Percentiles rank a stretch among this genome's conserved stretches.
Conservation (phyloP, 2,888 invertebrate species). For the Cosmorhoe ocellata region DNA sequence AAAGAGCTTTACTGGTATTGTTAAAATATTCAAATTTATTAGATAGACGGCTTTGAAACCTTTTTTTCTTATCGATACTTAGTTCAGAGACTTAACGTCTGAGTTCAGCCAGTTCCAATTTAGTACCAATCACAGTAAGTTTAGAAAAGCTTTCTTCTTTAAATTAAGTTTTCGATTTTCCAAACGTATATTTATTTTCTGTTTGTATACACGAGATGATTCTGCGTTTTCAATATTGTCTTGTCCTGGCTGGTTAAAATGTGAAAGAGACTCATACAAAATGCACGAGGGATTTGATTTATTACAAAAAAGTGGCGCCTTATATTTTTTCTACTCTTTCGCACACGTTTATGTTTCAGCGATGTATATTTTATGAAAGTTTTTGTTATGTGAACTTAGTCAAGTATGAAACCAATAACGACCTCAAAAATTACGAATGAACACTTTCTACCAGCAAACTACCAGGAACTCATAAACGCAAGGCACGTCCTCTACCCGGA, state of each 20-base stretch:
- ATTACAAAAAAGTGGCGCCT: no score
- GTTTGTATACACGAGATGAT: slow-evolving; percentile 6
- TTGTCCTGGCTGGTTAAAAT: background rate
- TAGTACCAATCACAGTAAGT: slow-evolving; percentile 10
- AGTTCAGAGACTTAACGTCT: slow-evolving; percentile 1
- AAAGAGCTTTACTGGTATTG: slow-evolving; percentile 4
- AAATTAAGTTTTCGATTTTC: slow-evolving; percentile 6
- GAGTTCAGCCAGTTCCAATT: slow-evolving; percentile 8
- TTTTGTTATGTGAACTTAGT: no score
- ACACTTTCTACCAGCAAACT: background rate
- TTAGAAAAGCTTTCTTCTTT: slow-evolving; percentile 13
- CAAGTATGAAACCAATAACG: no score
- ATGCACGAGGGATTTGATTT: no score
- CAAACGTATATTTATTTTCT: background rate
- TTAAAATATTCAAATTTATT: slow-evolving; percentile 13
- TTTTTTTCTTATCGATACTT: slow-evolving; percentile 11
- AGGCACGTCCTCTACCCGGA: slow-evolving; percentile 18
- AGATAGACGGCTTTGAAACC: slow-evolving; percentile 1
- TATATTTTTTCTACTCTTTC: no score
- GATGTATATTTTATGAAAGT: no score
- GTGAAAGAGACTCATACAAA: no score
- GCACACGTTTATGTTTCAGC: no score
- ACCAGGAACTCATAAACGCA: slow-evolving; percentile 26
- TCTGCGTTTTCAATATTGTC: slow-evolving; percentile 2
- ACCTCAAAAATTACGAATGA: no score